These are phyloP conservation scores for Ophion ventricosus DNA, from an alignment of 2,888 invertebrate genomes.

Conservation along the genomic window DNA sequence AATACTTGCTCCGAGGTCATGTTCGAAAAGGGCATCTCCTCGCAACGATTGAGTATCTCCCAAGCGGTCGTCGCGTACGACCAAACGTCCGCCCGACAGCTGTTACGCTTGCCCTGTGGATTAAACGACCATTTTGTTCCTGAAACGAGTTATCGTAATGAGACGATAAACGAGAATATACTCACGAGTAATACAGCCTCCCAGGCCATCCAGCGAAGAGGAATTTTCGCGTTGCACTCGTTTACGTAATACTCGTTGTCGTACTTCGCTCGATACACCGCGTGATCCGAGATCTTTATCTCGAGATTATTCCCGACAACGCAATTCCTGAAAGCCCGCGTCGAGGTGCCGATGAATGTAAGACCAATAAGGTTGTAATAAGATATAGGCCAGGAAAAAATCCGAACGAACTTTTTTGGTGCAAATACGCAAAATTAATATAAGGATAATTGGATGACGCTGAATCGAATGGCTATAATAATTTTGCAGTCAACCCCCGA, in stretches of 20 bases:
- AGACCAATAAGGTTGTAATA: no score
- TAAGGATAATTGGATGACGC: no score
- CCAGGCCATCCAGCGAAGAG: constrained; percentile 97
- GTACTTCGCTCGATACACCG: constrained; percentile 92
- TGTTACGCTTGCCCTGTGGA: constrained; percentile 89
- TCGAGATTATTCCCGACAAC: constrained; percentile 92
- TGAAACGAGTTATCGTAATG: no score
- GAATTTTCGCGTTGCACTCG: constrained; percentile 91
- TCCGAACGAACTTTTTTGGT: no score
- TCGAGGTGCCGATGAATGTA: no score
- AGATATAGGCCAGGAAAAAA: no score
- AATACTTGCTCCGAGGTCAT: constrained; percentile 93
- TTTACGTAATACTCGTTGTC: constrained; percentile 93
- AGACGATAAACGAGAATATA: no score
- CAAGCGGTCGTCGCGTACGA: constrained; percentile 95
- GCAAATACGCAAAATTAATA: no score
- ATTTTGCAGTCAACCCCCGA: no score
- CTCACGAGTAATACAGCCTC: constrained; percentile 92
- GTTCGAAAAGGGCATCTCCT: constrained; percentile 91
- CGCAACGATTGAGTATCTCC: constrained; percentile 93
- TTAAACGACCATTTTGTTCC: no score
- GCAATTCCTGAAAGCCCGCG: constrained; percentile 88
- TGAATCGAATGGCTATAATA: no score
- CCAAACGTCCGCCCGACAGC: constrained; percentile 95
- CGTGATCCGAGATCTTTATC: constrained; percentile 93